These are phyloP conservation scores for Melitaea athalia DNA, from an alignment of 2,888 invertebrate species.

Conservation along the genomic window DNA sequence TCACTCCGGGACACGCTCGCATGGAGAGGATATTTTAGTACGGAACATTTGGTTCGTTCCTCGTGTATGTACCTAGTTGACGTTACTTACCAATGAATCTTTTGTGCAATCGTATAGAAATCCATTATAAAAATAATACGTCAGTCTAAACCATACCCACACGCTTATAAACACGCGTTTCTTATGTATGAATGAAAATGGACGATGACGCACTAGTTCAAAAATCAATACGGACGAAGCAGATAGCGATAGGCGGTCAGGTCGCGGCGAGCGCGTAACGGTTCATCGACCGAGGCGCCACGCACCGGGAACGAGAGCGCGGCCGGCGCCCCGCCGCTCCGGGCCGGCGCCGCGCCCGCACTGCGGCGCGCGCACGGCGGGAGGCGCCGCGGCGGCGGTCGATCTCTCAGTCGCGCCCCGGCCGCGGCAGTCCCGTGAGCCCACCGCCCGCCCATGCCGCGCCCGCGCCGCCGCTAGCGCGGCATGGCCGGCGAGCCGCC, in stretches of 20 bases:
- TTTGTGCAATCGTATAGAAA: background rate
- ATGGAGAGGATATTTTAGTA: background rate
- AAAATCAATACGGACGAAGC: slow-evolving; percentile 47
- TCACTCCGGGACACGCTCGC: too few species aligned
- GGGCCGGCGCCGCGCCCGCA: slow-evolving; percentile 35
- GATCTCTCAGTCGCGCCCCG: slow-evolving; percentile 48
- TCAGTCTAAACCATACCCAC: slow-evolving; percentile 15
- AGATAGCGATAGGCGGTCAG: slow-evolving; percentile 42
- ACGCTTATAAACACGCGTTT: slow-evolving; percentile 39
- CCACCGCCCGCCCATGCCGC: slow-evolving; percentile 45
- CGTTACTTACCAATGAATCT: background rate
- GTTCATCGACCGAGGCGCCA: slow-evolving; percentile 40
- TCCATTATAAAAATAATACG: slow-evolving; percentile 5
- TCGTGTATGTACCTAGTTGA: background rate
- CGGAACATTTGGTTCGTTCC: background rate
- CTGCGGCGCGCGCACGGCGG: slow-evolving; percentile 35
- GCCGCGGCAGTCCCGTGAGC: slow-evolving; percentile 58
- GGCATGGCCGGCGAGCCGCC: slow-evolving; percentile 55
- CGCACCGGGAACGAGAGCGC: slow-evolving; percentile 23
- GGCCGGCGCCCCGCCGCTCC: slow-evolving; percentile 23
- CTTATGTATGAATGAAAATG: slow-evolving; percentile 42
- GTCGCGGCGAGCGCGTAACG: slow-evolving; percentile 32
- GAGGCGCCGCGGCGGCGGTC: slow-evolving; percentile 32
- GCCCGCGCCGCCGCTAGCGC: slow-evolving; percentile 58
- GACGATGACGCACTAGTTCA: slow-evolving; percentile 47